These are phyloP conservation scores for Oncorhynchus clarkii DNA, from an alignment of 2,113 vertebrate genomes.

Conservation along the genomic window DNA sequence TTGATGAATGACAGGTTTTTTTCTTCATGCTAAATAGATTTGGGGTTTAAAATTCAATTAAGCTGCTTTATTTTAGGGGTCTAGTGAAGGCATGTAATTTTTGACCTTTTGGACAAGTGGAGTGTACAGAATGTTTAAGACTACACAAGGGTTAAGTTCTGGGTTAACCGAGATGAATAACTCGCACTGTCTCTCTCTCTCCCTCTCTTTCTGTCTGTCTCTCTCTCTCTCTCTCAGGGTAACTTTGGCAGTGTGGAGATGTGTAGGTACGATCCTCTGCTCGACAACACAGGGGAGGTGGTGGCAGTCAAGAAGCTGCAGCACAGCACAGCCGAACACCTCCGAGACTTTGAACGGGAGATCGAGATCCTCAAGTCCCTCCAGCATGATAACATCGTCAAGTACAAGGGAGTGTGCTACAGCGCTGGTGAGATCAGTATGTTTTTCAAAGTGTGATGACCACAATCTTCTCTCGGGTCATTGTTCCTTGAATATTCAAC, in stretches of 20 bases:
- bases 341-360: conserved; percentile 94
- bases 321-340: conserved; percentile 91
- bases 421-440: conserved; percentile 81
- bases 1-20: no score
- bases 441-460: no score
- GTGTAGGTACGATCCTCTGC: conserved; percentile 93
- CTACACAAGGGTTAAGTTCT: no score
- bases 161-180: no score
- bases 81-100: no score
- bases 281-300: conserved; percentile 95
- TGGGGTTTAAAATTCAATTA: no score
- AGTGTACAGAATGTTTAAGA: no score
- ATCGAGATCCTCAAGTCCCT: conserved; percentile 97
- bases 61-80: no score
- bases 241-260: conserved; percentile 99
- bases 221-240: conserved; percentile 71
- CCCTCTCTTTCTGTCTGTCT: neutral
- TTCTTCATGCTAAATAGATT: no score
- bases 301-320: conserved; percentile 98
- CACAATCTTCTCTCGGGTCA: no score
- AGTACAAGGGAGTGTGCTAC: conserved; percentile 97
- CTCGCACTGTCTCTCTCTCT: neutral
- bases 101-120: no score
- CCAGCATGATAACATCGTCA: conserved; percentile 97
- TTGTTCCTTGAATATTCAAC: no score